Base-by-base conservation (phyloP, 2,888 invertebrate genomes). In the Hydrotaea diabolus region DNA sequence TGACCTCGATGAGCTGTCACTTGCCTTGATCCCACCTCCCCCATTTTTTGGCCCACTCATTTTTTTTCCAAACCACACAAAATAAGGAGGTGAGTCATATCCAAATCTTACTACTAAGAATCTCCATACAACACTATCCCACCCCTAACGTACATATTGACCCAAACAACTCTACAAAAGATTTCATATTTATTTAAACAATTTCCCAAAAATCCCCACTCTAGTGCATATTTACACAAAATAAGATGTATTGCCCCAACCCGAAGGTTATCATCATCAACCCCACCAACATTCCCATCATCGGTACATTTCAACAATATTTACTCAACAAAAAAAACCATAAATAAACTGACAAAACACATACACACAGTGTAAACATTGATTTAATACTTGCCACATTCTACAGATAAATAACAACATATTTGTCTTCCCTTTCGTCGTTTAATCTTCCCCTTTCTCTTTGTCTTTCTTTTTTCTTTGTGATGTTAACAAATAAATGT, bases 311-410 rank as follows among this genome's bases (percentile, higher is more conserved):
- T 53, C 3, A 31, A 55, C 43, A 66, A 62, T 66, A 66, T 66
- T 66, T 66, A 43, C 43, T 66, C 43, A 64, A 66, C 66, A 66
- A 31, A 2, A 31, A 31, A 4, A 66, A 66, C 43, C 46, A 43
- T 39, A 46, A 69, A 46, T 46, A 69, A 69, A 69, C 39, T n/a
- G 43, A 66, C 21, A 39, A 17, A 17, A 7, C 19, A 36, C 66
- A 36, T 7, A 69, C 46, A 23, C 4, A 49, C 15, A 49, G n/a
- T n/a, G 49, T 26, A 59, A 46, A 69, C 15, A 69, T 21, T 69
- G 69, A 69, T 69, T 69, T 69, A 69, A 66, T 66, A 66, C 11
- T 46, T 21, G 19, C 66, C 64, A 69, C 69, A 69, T 46, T 13
- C 39, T 43, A 39, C 9, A 66, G 39, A 43, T 66, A 66, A 66